Evolutionary conservation across 2,113 vertebrate genomes (phyloP).

Genomic region (Fulmarus glacialis): DNA sequence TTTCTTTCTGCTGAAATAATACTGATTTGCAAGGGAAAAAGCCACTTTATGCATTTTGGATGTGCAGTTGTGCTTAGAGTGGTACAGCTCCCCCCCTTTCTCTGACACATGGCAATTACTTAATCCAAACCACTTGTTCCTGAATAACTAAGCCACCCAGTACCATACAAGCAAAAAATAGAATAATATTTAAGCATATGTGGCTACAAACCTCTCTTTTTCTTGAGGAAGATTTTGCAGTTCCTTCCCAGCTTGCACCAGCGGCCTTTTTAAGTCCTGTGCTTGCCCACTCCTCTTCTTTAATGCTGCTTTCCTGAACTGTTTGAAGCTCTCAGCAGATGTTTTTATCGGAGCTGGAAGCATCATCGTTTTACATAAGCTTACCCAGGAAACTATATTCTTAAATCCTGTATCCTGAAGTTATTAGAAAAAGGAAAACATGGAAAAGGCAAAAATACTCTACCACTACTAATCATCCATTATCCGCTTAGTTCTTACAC

Average conservation of each 20-base stretch:
- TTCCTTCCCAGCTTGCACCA: constrained; percentile 57
- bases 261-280: constrained; percentile 64
- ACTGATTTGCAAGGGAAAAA: background rate
- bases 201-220: constrained; percentile 59
- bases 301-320: constrained; percentile 85
- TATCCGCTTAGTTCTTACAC: background rate
- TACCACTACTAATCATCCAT: background rate
- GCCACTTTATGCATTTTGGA: background rate
- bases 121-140: background rate
- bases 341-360: constrained; percentile 76
- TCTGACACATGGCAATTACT: background rate
- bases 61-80: background rate
- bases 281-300: constrained; percentile 80
- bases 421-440: background rate
- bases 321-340: constrained; percentile 86
- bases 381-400: constrained; percentile 86
- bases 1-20: background rate
- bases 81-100: background rate
- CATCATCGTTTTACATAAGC: constrained; percentile 76
- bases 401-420: constrained; percentile 84
- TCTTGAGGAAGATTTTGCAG: constrained; percentile 24
- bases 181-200: background rate
- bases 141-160: background rate
- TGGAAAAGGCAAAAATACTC: background rate
- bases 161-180: background rate